A percentile compares a stretch with the other conserved stretches of the same genome.
Conservation (phyloP, 2,888 invertebrate species). For the Strigamia maritima region DNA sequence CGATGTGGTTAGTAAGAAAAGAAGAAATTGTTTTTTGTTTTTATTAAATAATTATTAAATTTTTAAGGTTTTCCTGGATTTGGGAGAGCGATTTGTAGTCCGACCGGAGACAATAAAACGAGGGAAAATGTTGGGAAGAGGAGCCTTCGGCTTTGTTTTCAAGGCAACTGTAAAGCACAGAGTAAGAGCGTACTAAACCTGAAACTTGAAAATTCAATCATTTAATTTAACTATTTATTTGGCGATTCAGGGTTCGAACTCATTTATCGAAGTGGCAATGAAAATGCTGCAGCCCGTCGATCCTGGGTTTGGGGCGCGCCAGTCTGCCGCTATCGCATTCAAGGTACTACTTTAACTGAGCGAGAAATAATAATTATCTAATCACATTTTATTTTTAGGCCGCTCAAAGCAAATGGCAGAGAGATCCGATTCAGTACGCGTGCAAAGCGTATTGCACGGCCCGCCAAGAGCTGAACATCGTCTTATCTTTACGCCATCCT, state of each 20-base stretch:
- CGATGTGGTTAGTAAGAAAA: slow-evolving; percentile 71
- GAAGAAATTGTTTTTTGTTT: background rate
- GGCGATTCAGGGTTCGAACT: slow-evolving; percentile 52
- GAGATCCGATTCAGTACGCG: slow-evolving; percentile 85
- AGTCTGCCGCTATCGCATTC: slow-evolving; percentile 63
- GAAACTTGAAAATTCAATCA: too few species aligned
- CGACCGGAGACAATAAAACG: slow-evolving; percentile 76
- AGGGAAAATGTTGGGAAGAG: slow-evolving; percentile 72
- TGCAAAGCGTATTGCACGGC: slow-evolving; percentile 96
- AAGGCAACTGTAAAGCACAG: slow-evolving; percentile 61
- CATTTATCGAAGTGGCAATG: slow-evolving; percentile 74
- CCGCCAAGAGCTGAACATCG: slow-evolving; percentile 86
- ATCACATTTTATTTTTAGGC: slow-evolving; percentile 55
- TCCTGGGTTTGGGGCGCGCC: slow-evolving; percentile 68
- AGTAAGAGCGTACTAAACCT: slow-evolving; percentile 40
- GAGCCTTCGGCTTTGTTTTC: slow-evolving; percentile 97
- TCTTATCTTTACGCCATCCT: slow-evolving; percentile 77
- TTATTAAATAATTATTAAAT: background rate
- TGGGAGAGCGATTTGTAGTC: slow-evolving; percentile 76
- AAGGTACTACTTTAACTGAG: slow-evolving; percentile 50
- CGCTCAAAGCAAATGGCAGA: slow-evolving; percentile 83
- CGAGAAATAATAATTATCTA: background rate
- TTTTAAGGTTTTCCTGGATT: slow-evolving; percentile 74
- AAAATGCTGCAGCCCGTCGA: slow-evolving; percentile 94
- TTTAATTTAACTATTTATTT: slow-evolving; percentile 45